Percentiles rank a stretch among this genome's conserved stretches.
These are phyloP conservation scores for Eupithecia subumbrata DNA, from an alignment of 2,888 invertebrate genomes.

Conservation along the genomic window DNA sequence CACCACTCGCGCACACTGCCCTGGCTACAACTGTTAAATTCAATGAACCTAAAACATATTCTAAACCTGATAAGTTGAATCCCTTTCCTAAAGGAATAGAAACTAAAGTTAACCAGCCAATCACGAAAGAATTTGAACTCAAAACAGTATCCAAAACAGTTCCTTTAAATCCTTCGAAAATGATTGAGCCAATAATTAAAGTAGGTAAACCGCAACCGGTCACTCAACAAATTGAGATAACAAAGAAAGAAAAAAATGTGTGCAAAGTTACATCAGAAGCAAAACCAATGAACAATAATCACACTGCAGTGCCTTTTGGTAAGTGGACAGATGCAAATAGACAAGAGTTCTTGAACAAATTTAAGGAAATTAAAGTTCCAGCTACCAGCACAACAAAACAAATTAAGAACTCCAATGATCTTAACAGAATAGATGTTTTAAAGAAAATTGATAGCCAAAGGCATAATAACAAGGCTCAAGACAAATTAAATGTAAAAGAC, in stretches of 20 bases:
- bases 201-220: not conserved
- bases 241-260: constrained; percentile 34
- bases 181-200: constrained; percentile 10
- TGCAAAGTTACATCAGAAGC: constrained; percentile 36
- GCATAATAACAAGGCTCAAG: constrained; percentile 62
- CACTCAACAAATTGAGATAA: constrained; percentile 18
- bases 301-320: constrained; percentile 75
- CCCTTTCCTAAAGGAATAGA: constrained; percentile 7
- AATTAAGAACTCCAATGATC: constrained; percentile 76
- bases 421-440: constrained; percentile 75
- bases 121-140: constrained; percentile 18
- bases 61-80: constrained; percentile 8
- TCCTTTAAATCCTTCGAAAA: constrained; percentile 19
- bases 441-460: constrained; percentile 77
- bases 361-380: constrained; percentile 70
- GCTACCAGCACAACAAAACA: constrained; percentile 68
- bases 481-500: constrained; percentile 64
- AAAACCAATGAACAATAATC: constrained; percentile 64
- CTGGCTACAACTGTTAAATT: constrained; percentile 3
- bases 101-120: constrained; percentile 5
- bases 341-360: constrained; percentile 75
- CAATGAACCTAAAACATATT: constrained; percentile 15
- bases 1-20: not conserved
- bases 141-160: constrained; percentile 31
- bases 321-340: constrained; percentile 79